Evolutionary conservation across 2,797 vertebrate genomes (phyloP).

Genomic region (Steatocranus sp.): DNA sequence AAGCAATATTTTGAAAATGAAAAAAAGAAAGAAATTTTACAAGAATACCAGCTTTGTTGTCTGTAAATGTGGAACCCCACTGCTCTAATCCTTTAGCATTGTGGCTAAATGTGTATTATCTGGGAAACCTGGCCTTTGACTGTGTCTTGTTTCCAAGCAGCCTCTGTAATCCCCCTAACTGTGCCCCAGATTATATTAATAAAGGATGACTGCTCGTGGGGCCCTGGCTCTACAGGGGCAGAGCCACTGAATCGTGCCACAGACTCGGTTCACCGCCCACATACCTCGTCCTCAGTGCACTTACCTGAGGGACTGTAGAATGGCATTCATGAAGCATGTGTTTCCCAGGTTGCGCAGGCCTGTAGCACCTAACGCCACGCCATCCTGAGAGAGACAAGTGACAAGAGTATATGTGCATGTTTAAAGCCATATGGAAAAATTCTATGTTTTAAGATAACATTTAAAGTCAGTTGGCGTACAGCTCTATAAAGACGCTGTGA

Average conservation of each 20-base stretch:
- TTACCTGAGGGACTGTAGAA: slow-evolving; percentile 98
- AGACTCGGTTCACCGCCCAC: slow-evolving; percentile 20
- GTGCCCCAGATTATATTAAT: slow-evolving; percentile 63
- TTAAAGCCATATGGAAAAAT: background rate
- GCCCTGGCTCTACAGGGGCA: slow-evolving; percentile 27
- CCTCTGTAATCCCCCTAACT: slow-evolving; percentile 46
- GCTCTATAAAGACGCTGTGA: background rate
- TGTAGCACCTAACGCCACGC: slow-evolving; percentile 84
- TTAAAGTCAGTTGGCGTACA: background rate
- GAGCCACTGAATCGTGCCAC: slow-evolving; percentile 17
- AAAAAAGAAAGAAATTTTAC: background rate
- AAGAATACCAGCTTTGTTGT: background rate
- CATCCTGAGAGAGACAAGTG: slow-evolving; percentile 74
- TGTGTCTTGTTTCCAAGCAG: slow-evolving; percentile 47
- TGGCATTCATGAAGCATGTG: slow-evolving; percentile 99
- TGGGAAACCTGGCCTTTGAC: slow-evolving; percentile 16
- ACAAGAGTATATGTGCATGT: background rate
- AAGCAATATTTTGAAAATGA: background rate
- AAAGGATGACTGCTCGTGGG: slow-evolving; percentile 58
- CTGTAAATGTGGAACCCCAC: background rate
- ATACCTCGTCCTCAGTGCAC: background rate
- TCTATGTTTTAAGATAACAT: background rate
- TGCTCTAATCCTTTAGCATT: background rate
- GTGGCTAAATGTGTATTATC: background rate
- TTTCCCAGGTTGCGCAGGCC: slow-evolving; percentile 95